These are phyloP conservation scores for Pelobates cultripes DNA, from an alignment of 2,797 vertebrate species.

Conservation along the genomic window DNA sequence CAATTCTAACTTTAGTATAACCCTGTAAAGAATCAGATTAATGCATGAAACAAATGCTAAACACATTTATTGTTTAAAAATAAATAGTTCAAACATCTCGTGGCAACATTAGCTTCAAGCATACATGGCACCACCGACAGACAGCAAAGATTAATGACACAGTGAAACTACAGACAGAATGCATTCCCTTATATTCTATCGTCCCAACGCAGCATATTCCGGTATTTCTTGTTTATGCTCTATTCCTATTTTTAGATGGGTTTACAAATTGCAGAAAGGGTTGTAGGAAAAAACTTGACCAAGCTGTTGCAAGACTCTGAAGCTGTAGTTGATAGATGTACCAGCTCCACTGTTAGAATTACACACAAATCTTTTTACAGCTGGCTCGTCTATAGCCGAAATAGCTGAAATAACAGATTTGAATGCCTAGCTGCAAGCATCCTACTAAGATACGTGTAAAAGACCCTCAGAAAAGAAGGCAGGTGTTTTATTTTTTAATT, in stretches of 20 bases:
- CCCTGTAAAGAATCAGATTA: too few relatives aligned
- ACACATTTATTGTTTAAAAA: too few relatives aligned
- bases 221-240: neutral
- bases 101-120: too few relatives aligned
- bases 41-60: too few relatives aligned
- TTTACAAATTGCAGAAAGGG: neutral
- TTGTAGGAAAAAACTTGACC: neutral
- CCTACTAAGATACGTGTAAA: neutral
- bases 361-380: constrained; percentile 2
- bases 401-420: neutral
- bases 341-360: neutral
- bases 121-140: too few relatives aligned
- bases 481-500: too few relatives aligned
- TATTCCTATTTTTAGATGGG: neutral
- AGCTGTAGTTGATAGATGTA: neutral
- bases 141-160: too few relatives aligned
- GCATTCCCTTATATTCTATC: constrained; percentile 3
- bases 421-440: neutral
- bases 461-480: too few relatives aligned
- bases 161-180: too few relatives aligned
- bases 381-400: neutral
- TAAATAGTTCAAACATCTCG: too few relatives aligned
- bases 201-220: neutral
- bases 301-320: neutral
- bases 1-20: too few relatives aligned